phyloP scores from a whole-genome alignment of 92 coral and sea anemone species.

The Nematostella vectensis region DNA sequence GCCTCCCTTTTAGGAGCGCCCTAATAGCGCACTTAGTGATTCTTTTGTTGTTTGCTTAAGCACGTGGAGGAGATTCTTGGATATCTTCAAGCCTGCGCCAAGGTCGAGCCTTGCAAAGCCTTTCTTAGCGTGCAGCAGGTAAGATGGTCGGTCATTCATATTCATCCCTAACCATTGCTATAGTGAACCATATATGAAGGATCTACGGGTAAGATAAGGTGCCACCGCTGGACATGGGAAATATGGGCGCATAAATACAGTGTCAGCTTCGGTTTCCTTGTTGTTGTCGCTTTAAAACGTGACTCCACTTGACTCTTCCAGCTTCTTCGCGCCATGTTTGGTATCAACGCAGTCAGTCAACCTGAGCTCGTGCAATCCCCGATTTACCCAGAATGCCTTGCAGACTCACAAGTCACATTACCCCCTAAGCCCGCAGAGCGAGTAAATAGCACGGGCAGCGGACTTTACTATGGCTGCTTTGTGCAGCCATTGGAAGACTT shows the following conservation, averaged over 20 bases:
- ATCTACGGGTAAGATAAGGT: no score
- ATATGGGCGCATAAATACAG: no score
- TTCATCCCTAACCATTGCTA: no score
- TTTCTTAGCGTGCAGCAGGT: slow-evolving; percentile 95
- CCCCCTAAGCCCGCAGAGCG: slow-evolving; percentile 27
- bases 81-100: slow-evolving; percentile 79
- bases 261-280: no score
- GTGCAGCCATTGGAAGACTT: slow-evolving; percentile 41
- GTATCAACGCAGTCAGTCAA: slow-evolving; percentile 79
- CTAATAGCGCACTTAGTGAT: no score
- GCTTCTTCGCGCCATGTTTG: slow-evolving; percentile 97
- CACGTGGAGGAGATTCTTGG: slow-evolving; percentile 98
- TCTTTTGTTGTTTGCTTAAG: slow-evolving; percentile 42
- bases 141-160: slow-evolving; percentile 3
- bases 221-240: no score
- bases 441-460: slow-evolving; percentile 29
- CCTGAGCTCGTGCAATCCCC: slow-evolving; percentile 60
- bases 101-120: slow-evolving; percentile 66
- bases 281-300: no score
- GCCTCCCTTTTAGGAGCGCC: no score
- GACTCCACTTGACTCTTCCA: slow-evolving; percentile 18
- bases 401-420: slow-evolving; percentile 48
- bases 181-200: no score
- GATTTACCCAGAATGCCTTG: slow-evolving; percentile 57
- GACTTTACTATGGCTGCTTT: slow-evolving; percentile 67